phyloP scores from a whole-genome alignment of 2,797 vertebrate genomes.

The Lepus oiostolus region DNA sequence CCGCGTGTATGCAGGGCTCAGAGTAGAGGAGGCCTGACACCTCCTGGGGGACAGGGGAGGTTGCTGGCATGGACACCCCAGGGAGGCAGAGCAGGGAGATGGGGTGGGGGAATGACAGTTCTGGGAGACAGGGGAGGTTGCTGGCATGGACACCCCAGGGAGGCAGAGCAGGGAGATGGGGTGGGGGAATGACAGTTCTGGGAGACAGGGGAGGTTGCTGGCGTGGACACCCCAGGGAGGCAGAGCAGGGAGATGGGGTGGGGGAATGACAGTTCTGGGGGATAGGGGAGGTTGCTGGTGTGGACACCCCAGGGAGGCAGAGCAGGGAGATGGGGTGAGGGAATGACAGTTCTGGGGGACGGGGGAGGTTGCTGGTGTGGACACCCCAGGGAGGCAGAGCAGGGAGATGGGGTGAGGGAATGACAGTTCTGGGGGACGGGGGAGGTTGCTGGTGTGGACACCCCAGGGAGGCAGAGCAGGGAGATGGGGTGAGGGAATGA shows the following conservation, averaged over 20 bases:
- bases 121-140: not conserved
- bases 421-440: not conserved
- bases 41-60: not conserved
- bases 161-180: too few relatives aligned
- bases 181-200: not conserved
- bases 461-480: not conserved
- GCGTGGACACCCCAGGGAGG: accelerated
- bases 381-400: not conserved
- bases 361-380: too few relatives aligned
- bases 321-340: not conserved
- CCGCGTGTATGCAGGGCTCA: not conserved
- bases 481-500: not conserved
- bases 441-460: too few relatives aligned
- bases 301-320: not conserved
- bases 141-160: too few relatives aligned
- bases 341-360: not conserved
- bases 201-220: not conserved
- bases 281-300: too few relatives aligned
- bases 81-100: too few relatives aligned
- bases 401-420: not conserved
- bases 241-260: not conserved
- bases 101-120: not conserved
- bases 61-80: too few relatives aligned
- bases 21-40: not conserved
- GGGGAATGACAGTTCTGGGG: not conserved